Percentiles rank a stretch among this genome's conserved stretches.
phyloP scores from a whole-genome alignment of 2,888 invertebrate genomes.

The Meiosimyza decipiens region DNA sequence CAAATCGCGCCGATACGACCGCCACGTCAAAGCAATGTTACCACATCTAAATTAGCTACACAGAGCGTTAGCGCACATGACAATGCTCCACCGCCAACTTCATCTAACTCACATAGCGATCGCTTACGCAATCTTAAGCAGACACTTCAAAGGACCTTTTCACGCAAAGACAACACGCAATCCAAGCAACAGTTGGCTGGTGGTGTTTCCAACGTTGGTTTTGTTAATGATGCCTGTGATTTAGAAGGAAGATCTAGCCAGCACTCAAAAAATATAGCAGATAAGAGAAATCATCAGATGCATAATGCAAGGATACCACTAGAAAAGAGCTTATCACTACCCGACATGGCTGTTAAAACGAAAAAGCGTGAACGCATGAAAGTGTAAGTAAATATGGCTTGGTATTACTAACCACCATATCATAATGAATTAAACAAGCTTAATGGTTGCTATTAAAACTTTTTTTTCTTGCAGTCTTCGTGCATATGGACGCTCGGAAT shows the following conservation, averaged over 20 bases:
- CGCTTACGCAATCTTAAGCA: constrained; percentile 65
- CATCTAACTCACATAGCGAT: constrained; percentile 47
- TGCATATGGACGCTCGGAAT: constrained; percentile 76
- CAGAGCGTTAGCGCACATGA: constrained; percentile 42
- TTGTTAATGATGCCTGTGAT: constrained; percentile 50
- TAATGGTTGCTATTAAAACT: too few relatives aligned
- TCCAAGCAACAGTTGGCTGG: not conserved
- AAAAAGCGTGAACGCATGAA: constrained; percentile 78
- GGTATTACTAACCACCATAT: not conserved
- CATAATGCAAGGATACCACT: constrained; percentile 70
- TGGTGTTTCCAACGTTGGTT: constrained; percentile 55
- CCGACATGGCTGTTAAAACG: constrained; percentile 80
- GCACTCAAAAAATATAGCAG: too few relatives aligned
- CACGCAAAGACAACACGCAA: constrained; percentile 63
- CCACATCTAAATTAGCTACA: constrained; percentile 50
- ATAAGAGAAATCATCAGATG: constrained; percentile 30
- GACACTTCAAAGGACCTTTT: constrained; percentile 69
- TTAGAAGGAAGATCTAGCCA: constrained; percentile 33
- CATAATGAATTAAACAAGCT: too few relatives aligned
- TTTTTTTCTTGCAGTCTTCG: constrained; percentile 49
- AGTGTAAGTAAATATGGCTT: constrained; percentile 72
- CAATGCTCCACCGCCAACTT: constrained; percentile 27
- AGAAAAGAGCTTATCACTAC: constrained; percentile 86
- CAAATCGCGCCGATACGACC: constrained; percentile 54
- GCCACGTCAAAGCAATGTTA: constrained; percentile 51